These are phyloP conservation scores for Tricholaema leucomelas DNA, from an alignment of 2,113 vertebrate genomes.

Conservation along the genomic window DNA sequence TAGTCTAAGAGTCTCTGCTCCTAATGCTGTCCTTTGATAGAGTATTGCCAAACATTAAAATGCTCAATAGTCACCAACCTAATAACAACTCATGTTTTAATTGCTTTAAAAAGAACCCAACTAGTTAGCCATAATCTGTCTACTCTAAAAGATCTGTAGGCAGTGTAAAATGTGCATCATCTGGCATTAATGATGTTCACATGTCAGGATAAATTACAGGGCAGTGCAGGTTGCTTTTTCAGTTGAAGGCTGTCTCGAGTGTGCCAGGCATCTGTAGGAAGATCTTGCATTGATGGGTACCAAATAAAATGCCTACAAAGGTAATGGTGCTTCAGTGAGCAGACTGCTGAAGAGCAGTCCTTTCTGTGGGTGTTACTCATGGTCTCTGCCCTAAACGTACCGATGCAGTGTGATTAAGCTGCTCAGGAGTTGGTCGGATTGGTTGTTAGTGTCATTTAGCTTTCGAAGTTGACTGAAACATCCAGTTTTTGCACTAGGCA, in stretches of 20 bases:
- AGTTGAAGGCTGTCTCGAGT: not conserved
- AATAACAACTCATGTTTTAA: not conserved
- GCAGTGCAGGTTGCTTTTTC: not conserved
- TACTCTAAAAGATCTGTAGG: not conserved
- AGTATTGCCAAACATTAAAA: not conserved
- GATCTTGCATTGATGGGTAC: not conserved
- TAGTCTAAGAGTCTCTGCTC: not conserved
- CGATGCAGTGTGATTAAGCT: not conserved
- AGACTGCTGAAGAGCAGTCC: not conserved
- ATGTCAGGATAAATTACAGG: not conserved
- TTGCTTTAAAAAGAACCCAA: not conserved
- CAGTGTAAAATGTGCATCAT: not conserved
- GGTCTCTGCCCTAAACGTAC: not conserved
- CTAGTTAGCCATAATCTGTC: not conserved
- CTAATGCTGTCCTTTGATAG: not conserved
- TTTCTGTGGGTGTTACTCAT: not conserved
- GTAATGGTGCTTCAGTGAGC: not conserved
- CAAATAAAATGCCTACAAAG: not conserved
- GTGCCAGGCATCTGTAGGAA: not conserved
- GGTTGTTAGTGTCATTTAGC: not conserved
- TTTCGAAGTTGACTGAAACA: not conserved
- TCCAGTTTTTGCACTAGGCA: not conserved
- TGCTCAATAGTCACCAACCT: not conserved
- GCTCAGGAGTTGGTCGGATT: not conserved
- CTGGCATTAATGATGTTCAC: not conserved